Evolutionary conservation across 1,140 invertebrate genomes (phyloP).

Genomic region (Nautilus pompilius): DNA sequence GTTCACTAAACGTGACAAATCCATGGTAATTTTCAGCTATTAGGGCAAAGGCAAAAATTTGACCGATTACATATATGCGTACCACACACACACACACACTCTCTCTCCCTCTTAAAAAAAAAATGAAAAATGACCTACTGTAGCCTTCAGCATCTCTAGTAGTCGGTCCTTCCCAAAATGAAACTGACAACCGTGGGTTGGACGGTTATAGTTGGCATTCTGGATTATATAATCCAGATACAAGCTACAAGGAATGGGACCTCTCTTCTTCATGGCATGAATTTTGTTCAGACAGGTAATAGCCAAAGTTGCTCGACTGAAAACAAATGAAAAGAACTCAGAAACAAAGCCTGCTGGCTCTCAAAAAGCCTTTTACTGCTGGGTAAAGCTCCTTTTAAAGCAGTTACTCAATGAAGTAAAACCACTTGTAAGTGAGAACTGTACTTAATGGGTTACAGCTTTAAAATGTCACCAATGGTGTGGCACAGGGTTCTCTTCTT

Average conservation of each 20-base stretch:
- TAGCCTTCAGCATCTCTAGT: neutral
- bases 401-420: too few relatives aligned
- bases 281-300: constrained; percentile 72
- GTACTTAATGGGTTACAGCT: too few relatives aligned
- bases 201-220: constrained; percentile 26
- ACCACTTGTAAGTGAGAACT: too few relatives aligned
- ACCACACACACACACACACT: neutral
- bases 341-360: too few relatives aligned
- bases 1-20: too few relatives aligned
- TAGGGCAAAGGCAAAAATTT: too few relatives aligned
- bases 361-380: too few relatives aligned
- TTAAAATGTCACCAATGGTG: too few relatives aligned
- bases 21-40: too few relatives aligned
- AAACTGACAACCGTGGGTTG: constrained; percentile 25
- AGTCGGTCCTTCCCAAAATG: constrained; percentile 30
- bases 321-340: constrained; percentile 22
- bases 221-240: constrained; percentile 74
- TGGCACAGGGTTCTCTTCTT: too few relatives aligned
- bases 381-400: too few relatives aligned
- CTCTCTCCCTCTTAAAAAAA: neutral
- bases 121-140: neutral
- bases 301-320: constrained; percentile 69
- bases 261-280: constrained; percentile 72
- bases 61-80: neutral
- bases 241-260: constrained; percentile 74